Conservation (phyloP, 2,888 invertebrate species). For the Cephonodes hylas region DNA sequence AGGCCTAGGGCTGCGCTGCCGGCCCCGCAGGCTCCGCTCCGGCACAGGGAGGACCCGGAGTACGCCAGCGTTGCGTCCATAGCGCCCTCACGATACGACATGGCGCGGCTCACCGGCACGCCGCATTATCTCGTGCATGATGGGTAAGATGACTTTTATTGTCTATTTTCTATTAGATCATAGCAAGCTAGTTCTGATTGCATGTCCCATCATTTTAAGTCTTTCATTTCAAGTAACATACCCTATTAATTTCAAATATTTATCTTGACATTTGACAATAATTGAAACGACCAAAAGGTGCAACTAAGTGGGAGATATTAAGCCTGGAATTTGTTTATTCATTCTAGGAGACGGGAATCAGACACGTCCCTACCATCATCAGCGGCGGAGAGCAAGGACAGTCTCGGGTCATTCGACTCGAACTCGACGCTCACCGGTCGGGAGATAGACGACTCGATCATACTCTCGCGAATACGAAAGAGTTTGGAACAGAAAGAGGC, state of each 20-base stretch:
- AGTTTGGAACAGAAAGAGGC: constrained; percentile 95
- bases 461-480: constrained; percentile 89
- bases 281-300: too few relatives aligned
- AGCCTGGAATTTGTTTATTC: too few relatives aligned
- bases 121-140: constrained; percentile 71
- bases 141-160: constrained; percentile 46
- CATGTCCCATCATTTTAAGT: too few relatives aligned
- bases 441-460: constrained; percentile 86
- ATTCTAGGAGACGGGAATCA: constrained; percentile 80
- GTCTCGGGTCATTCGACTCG: constrained; percentile 85
- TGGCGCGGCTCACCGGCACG: constrained; percentile 49
- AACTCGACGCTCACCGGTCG: constrained; percentile 84
- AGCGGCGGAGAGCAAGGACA: constrained; percentile 84
- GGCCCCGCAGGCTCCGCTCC: constrained; percentile 59
- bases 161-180: neutral
- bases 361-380: constrained; percentile 83
- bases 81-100: constrained; percentile 62
- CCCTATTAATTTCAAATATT: too few relatives aligned
- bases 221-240: too few relatives aligned
- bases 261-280: too few relatives aligned
- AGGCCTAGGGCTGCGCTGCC: constrained; percentile 64
- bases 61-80: constrained; percentile 72
- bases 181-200: neutral
- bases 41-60: constrained; percentile 68
- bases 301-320: too few relatives aligned